Evolutionary conservation across 30 jellyfish, hydroid and myxozoan genomes (phyloP).

Genomic region (Chironex yamaguchii): DNA sequence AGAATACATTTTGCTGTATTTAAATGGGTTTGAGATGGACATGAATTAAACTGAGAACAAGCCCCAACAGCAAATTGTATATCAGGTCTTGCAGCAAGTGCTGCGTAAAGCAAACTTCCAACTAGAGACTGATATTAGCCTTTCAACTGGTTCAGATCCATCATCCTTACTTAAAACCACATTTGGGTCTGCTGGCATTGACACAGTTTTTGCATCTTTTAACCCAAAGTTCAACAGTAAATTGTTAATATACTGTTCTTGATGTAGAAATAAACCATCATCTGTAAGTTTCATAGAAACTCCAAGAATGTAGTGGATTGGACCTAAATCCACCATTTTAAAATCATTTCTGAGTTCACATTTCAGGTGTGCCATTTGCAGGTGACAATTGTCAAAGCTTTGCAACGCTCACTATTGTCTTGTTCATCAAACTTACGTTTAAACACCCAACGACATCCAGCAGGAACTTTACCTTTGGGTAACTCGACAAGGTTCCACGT

Average conservation of each 20-base stretch:
- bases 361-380: too few relatives aligned
- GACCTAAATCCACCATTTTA: slow-evolving; percentile 33
- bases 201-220: slow-evolving; percentile 5
- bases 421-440: too few relatives aligned
- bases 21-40: neutral
- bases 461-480: too few relatives aligned
- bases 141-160: slow-evolving; percentile 3
- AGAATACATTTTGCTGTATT: slow-evolving; percentile 34
- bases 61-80: slow-evolving; percentile 29
- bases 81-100: slow-evolving; percentile 37
- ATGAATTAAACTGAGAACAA: too few relatives aligned
- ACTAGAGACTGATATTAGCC: slow-evolving; percentile 25
- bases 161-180: slow-evolving; percentile 10
- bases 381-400: too few relatives aligned
- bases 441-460: too few relatives aligned
- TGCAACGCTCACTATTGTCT: too few relatives aligned
- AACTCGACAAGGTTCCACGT: too few relatives aligned
- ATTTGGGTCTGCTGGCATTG: slow-evolving; percentile 14
- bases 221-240: too few relatives aligned
- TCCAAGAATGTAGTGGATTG: slow-evolving; percentile 32
- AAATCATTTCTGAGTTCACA: too few relatives aligned
- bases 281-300: neutral
- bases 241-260: neutral
- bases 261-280: neutral
- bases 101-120: slow-evolving; percentile 23